Percentiles rank a stretch among this genome's conserved stretches.
Conservation (phyloP, 1,140 invertebrate genomes). For the Drosophila ficusphila region DNA sequence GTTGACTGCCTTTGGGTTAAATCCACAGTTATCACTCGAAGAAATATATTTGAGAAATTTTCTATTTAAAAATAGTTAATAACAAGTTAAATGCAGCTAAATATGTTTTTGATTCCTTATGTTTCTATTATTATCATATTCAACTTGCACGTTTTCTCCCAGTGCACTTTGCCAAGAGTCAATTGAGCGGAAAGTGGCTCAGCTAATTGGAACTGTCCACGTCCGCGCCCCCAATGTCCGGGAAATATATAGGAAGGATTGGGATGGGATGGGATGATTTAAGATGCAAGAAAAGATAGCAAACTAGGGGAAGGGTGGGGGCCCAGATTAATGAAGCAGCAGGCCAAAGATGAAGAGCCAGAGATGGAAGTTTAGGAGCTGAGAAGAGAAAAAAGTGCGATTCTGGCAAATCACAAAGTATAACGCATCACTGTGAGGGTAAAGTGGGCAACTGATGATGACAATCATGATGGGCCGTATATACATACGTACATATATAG, state of each 20-base stretch:
- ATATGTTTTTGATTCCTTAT: background rate
- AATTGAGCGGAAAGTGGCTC: constrained; percentile 34
- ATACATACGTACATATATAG: too few relatives aligned
- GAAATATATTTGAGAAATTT: background rate
- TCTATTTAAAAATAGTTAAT: background rate
- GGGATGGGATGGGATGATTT: too few relatives aligned
- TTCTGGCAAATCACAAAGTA: background rate
- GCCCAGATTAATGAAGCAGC: background rate
- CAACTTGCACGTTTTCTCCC: background rate
- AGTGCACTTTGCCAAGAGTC: constrained; percentile 7
- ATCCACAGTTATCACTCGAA: constrained; percentile 1
- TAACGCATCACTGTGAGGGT: background rate
- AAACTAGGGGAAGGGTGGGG: background rate
- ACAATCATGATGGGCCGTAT: background rate
- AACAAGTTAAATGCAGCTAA: too few relatives aligned
- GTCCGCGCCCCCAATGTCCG: constrained; percentile 11
- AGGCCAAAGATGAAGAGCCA: background rate
- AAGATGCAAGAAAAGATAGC: background rate
- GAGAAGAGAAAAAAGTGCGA: background rate
- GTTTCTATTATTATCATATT: too few relatives aligned
- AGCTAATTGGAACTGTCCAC: constrained; percentile 32
- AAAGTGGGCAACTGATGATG: constrained; percentile 1
- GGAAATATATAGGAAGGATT: background rate
- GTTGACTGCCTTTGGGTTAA: constrained; percentile 32
- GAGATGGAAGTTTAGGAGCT: background rate